Percentiles rank a stretch among this genome's conserved stretches.
These are phyloP conservation scores for Ligdia adustata DNA, from an alignment of 2,888 invertebrate species.

Conservation along the genomic window DNA sequence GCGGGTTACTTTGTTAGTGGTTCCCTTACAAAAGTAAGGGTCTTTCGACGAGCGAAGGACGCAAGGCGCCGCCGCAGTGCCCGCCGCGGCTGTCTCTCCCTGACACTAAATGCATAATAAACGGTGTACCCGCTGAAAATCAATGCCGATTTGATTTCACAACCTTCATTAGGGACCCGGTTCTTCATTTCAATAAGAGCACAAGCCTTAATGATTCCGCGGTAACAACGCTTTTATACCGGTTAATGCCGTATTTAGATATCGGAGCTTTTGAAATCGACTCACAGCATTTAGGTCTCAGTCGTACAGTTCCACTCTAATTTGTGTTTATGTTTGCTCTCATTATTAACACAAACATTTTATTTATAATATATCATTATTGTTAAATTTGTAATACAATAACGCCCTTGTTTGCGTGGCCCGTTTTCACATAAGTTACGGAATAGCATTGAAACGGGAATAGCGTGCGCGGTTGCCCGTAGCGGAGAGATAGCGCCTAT, in stretches of 20 bases:
- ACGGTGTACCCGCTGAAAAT: slow-evolving; percentile 70
- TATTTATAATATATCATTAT: too few relatives aligned
- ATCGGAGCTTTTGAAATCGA: slow-evolving; percentile 73
- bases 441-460: slow-evolving; percentile 47
- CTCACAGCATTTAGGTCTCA: slow-evolving; percentile 41
- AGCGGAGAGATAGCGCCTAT: slow-evolving; percentile 73
- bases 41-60: slow-evolving; percentile 28
- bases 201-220: slow-evolving; percentile 75
- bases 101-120: slow-evolving; percentile 72
- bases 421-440: slow-evolving; percentile 41
- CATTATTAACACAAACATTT: slow-evolving; percentile 63
- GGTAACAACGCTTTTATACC: slow-evolving; percentile 75
- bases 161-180: slow-evolving; percentile 80
- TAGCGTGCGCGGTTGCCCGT: slow-evolving; percentile 62
- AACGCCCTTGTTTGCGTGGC: slow-evolving; percentile 18
- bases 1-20: slow-evolving; percentile 53
- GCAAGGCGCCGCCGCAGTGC: slow-evolving; percentile 35
- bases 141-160: slow-evolving; percentile 80
- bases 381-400: background rate
- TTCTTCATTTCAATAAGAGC: slow-evolving; percentile 79
- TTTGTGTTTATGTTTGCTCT: slow-evolving; percentile 51
- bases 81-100: slow-evolving; percentile 52
- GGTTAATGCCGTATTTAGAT: slow-evolving; percentile 76
- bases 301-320: slow-evolving; percentile 56
- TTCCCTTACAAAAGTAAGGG: slow-evolving; percentile 25